Evolutionary conservation across 2,888 invertebrate genomes (phyloP), one percentile per base, ranked within the genome.

Genomic region (Tachina fera): DNA sequence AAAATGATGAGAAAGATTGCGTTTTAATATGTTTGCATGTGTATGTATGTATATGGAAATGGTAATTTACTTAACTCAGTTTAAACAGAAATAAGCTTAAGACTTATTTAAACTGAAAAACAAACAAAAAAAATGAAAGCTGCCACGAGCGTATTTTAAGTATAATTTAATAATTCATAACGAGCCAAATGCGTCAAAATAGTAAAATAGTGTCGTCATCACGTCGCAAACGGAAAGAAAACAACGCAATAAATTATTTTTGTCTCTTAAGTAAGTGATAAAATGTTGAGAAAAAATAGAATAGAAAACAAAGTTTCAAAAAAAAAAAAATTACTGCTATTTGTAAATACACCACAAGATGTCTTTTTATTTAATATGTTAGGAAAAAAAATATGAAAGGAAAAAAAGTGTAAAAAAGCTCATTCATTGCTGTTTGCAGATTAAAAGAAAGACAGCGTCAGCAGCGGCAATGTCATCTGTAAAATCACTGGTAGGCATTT

Each of bases 101-200:
- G 51, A 49, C 13, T 49, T 56, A 49, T 19, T 39, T 16, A 74
- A 74, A 22, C 67, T 78, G 22, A 70, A 53, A 83, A 49, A 4
- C 19, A 49, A 74, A 51, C 49, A 71, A 60, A 63, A 31, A 82
- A 41, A 56, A 70, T 53, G 31, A 47, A 76, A 76, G 63, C 39
- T 65, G 67, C 80, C 72, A 72, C 71, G 39, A 84, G 71, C 71
- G 41, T 63, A 71, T 81, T 86, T 70, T 83, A 82, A 86, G 75
- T 86, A 76, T 80, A 74, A 86, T 86, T 86, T 86, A 71, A 81
- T 81, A 77, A 86, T 84, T 83, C 74, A 81, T 86, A 83, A 83
- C 80, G 74, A 86, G 77, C 76, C 51, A 86, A 80, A 74, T 83
- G 83, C 86, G 49, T 83, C 80, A 86, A 81, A 75, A 80, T 86